A percentile compares a stretch with the other conserved stretches of the same genome.
Conservation (phyloP, 2,113 vertebrate species). For the Myrmecophaga tridactyla region DNA sequence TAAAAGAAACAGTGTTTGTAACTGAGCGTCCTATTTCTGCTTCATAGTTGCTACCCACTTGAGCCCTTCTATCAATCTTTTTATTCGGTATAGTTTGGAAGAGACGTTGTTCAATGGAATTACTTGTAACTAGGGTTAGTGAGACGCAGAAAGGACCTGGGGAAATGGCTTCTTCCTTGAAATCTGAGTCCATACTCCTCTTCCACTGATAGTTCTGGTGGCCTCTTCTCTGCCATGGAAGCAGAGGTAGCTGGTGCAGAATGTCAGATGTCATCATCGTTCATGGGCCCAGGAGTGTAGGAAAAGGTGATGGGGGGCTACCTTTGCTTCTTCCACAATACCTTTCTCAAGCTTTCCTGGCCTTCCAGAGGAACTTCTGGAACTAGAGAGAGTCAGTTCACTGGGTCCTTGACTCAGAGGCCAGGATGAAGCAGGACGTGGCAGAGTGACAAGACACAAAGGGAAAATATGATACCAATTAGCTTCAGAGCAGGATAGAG, state of each 20-base stretch:
- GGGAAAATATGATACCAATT: slow-evolving; percentile 61
- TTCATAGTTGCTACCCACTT: slow-evolving; percentile 67
- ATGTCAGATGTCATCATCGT: slow-evolving; percentile 1
- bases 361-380: slow-evolving; percentile 58
- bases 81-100: slow-evolving; percentile 57
- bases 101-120: slow-evolving; percentile 64
- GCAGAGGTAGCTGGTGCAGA: slow-evolving; percentile 70
- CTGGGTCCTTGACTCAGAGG: slow-evolving; percentile 57
- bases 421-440: slow-evolving; percentile 60
- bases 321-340: slow-evolving; percentile 55
- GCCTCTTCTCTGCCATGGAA: slow-evolving; percentile 62
- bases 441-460: slow-evolving; percentile 63
- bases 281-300: slow-evolving; percentile 39
- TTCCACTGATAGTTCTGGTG: slow-evolving; percentile 38
- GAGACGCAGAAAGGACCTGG: slow-evolving; percentile 68
- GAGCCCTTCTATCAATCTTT: slow-evolving; percentile 71
- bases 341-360: slow-evolving; percentile 60
- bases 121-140: slow-evolving; percentile 35
- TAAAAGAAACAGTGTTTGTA: slow-evolving; percentile 73
- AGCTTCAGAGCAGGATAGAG: slow-evolving; percentile 60
- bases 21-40: slow-evolving; percentile 71
- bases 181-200: slow-evolving; percentile 68
- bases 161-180: slow-evolving; percentile 78
- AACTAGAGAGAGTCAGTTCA: slow-evolving; percentile 69
- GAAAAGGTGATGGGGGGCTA: background rate